Percentiles rank a stretch among this genome's conserved stretches.
These are phyloP conservation scores for Hyles vespertilio DNA, from an alignment of 1,140 invertebrate species.

Conservation along the genomic window DNA sequence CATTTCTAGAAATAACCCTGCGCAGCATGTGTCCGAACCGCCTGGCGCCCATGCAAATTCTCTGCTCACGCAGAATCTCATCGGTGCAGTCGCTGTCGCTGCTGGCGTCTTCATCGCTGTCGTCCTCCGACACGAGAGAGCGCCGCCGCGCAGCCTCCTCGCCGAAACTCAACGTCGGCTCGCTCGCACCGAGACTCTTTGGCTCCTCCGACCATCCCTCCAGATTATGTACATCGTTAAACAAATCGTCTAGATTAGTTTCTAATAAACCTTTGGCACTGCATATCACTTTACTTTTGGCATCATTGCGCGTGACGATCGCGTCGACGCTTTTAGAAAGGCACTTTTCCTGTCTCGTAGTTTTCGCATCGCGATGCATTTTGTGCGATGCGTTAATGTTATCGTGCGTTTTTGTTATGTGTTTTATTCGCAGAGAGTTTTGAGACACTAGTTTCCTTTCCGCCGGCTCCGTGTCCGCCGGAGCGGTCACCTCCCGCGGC, in stretches of 20 bases:
- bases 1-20: slow-evolving; percentile 65
- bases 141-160: slow-evolving; percentile 42
- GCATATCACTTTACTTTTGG: slow-evolving; percentile 67
- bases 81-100: slow-evolving; percentile 61
- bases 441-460: slow-evolving; percentile 45
- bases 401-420: slow-evolving; percentile 51
- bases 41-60: slow-evolving; percentile 61
- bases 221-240: slow-evolving; percentile 50
- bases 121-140: slow-evolving; percentile 59
- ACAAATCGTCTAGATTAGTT: slow-evolving; percentile 71
- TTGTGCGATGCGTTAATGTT: slow-evolving; percentile 37
- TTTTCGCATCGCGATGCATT: slow-evolving; percentile 37
- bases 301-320: slow-evolving; percentile 49
- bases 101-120: slow-evolving; percentile 52
- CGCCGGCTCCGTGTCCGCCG: slow-evolving; percentile 31
- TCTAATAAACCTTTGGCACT: slow-evolving; percentile 75
- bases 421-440: slow-evolving; percentile 53
- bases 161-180: slow-evolving; percentile 51
- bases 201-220: slow-evolving; percentile 47
- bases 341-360: slow-evolving; percentile 42
- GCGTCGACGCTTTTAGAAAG: slow-evolving; percentile 63
- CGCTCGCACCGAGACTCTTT: slow-evolving; percentile 63
- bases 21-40: slow-evolving; percentile 62
- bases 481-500: slow-evolving; percentile 29
- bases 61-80: slow-evolving; percentile 53